Percentiles rank a stretch among this genome's conserved stretches.
Conservation (phyloP, 2,113 vertebrate genomes). For the Dissostichus mawsoni region DNA sequence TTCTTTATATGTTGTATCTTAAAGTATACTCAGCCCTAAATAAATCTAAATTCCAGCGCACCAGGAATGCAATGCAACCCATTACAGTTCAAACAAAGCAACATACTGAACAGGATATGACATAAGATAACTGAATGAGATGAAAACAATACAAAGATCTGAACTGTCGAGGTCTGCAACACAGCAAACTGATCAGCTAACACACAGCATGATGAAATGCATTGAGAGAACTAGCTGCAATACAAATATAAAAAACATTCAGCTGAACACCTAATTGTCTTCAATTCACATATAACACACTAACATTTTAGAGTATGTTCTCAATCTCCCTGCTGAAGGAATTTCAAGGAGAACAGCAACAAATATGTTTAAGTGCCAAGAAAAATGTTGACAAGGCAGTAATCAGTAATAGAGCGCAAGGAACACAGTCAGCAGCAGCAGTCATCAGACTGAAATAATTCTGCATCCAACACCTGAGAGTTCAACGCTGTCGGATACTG, state of each 20-base stretch:
- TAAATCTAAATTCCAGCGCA: no score
- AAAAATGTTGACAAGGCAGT: conserved; percentile 55
- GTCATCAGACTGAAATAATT: conserved; percentile 55
- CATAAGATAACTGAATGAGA: conserved; percentile 38
- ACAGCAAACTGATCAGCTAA: conserved; percentile 51
- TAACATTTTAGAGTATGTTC: conserved; percentile 32
- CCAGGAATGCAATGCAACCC: no score
- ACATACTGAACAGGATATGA: conserved; percentile 1
- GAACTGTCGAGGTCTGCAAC: background rate
- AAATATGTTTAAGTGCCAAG: conserved; percentile 37
- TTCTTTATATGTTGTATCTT: background rate
- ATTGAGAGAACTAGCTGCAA: conserved; percentile 30
- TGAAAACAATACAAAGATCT: conserved; percentile 33
- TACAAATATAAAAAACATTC: conserved; percentile 35
- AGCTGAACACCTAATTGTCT: conserved; percentile 20
- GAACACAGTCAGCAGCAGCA: conserved; percentile 48
- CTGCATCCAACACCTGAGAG: conserved; percentile 45
- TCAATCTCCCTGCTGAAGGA: conserved; percentile 5
- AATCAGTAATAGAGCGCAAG: conserved; percentile 39
- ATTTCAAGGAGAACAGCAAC: conserved; percentile 32
- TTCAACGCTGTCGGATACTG: conserved; percentile 10
- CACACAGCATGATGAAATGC: conserved; percentile 36
- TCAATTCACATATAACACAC: conserved; percentile 25
- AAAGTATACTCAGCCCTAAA: no score
- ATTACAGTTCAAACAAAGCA: no score